Evolutionary conservation across 2,113 vertebrate genomes (phyloP).

Genomic region (Xiphophorus couchianus): DNA sequence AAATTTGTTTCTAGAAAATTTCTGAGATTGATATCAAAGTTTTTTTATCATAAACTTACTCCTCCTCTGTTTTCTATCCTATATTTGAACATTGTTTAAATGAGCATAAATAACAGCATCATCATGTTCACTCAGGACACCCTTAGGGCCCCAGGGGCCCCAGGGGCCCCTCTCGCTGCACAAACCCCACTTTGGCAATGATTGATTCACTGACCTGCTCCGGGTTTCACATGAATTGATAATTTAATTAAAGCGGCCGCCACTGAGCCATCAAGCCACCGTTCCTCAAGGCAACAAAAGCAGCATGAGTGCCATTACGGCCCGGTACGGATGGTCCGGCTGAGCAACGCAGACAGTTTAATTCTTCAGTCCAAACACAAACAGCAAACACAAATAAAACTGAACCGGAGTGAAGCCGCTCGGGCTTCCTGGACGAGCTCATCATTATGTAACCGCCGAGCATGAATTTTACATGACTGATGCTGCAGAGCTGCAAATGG

Average conservation of each 20-base stretch:
- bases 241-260: conserved; percentile 54
- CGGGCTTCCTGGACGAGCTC: neutral
- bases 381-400: conserved; percentile 41
- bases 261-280: conserved; percentile 29
- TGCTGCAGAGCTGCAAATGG: conserved; percentile 32
- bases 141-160: neutral
- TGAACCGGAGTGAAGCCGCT: conserved; percentile 1
- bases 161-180: conserved; percentile 1
- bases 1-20: too few relatives aligned
- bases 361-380: conserved; percentile 46
- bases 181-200: conserved; percentile 28
- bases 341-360: conserved; percentile 22
- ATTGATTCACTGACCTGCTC: conserved; percentile 51
- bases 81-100: neutral
- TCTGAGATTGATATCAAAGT: too few relatives aligned
- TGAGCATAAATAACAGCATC: neutral
- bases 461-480: conserved; percentile 54
- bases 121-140: conserved; percentile 6
- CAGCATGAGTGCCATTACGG: conserved; percentile 27
- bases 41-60: too few relatives aligned
- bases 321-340: conserved; percentile 49
- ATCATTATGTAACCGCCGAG: conserved; percentile 48
- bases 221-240: conserved; percentile 49
- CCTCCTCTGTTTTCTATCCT: too few relatives aligned
- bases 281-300: conserved; percentile 40